Base-by-base conservation (phyloP, 2,888 invertebrate genomes). In the Sarcophaga rosellei region DNA sequence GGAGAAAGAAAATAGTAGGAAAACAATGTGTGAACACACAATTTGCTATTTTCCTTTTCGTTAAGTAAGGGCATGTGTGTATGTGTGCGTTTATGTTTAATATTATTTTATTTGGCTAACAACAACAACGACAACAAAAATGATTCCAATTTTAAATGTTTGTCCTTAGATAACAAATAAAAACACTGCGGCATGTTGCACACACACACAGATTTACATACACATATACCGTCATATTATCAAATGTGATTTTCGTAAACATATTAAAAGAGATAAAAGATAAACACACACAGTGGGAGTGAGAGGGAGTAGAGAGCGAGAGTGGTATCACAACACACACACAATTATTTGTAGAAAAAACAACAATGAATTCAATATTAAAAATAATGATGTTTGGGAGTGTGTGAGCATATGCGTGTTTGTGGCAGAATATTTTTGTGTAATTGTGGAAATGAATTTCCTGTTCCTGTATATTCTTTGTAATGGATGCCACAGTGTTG, bases 121-220 rank as follows among this genome's bases (percentile, higher is more conserved):
- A 53, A 53, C 53, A 53, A 17, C 53, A 53, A 53, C 8, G 15
- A 53, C 12, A 53, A 53, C 4, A 17, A 53, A 53, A 53, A 53
- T 15, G 4, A 84, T 84, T 76, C 81, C 84, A 84, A 87, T 81
- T 87, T 87, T 84, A 82, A 87, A 87, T 87, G 87, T 87, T 87
- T 87, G 87, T 82, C 78, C 72, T 87, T 81, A 81, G 87, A 84
- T 84, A 84, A 87, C 79, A 75, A 87, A 87, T 79, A 84, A 81
- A 83, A 87, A 79, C 65, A 84, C 62, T 77, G 79, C 65, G 63
- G 70, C 78, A 79, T 80, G 63, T 63, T 80, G 61, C 68, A 76
- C 62, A 74, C 20, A 57, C n/a, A 53, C 20, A 65, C 59, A 45
- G 21, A 17, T 10, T 47, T 59, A 47, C 61, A 61, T 12, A 44